phyloP scores from a whole-genome alignment of 2,113 vertebrate genomes.

The Brachyhypopomus occidentalis region DNA sequence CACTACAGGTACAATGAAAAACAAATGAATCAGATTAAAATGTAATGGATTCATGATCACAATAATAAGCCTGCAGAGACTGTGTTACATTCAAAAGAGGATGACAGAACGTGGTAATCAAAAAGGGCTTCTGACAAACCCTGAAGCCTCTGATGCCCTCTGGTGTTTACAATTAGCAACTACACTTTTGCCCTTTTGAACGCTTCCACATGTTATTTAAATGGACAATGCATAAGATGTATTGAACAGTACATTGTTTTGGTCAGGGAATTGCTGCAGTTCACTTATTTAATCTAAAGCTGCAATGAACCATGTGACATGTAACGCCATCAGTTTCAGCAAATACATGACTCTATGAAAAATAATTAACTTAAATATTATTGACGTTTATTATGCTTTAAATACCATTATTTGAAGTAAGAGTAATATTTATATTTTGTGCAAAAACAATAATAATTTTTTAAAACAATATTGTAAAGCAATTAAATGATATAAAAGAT shows the following conservation, averaged over 20 bases:
- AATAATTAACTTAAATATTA: not conserved
- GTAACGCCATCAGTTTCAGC: not conserved
- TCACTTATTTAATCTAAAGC: too few relatives aligned
- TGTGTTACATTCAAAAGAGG: slow-evolving; percentile 7
- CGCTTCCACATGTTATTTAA: too few relatives aligned
- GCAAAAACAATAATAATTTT: slow-evolving; percentile 42
- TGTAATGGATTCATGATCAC: slow-evolving; percentile 29
- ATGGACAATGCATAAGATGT: too few relatives aligned
- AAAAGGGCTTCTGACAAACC: not conserved
- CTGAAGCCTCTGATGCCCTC: slow-evolving; percentile 56
- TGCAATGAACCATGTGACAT: too few relatives aligned
- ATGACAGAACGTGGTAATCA: slow-evolving; percentile 1
- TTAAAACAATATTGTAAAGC: slow-evolving; percentile 1
- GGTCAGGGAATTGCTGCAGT: too few relatives aligned
- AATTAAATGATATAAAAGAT: slow-evolving; percentile 32
- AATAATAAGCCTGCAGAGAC: slow-evolving; percentile 23
- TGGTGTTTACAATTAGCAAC: slow-evolving; percentile 49
- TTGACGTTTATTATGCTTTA: slow-evolving; percentile 34
- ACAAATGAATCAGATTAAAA: slow-evolving; percentile 37
- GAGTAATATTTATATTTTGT: slow-evolving; percentile 47
- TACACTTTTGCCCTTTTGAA: slow-evolving; percentile 10
- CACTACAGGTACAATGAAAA: slow-evolving; percentile 34
- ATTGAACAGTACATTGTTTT: too few relatives aligned
- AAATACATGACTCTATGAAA: not conserved
- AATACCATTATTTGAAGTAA: slow-evolving; percentile 47